A percentile compares a stretch with the other conserved stretches of the same genome.
These are phyloP conservation scores for Mactra quadrangularis DNA, from an alignment of 1,140 invertebrate species.

Conservation along the genomic window DNA sequence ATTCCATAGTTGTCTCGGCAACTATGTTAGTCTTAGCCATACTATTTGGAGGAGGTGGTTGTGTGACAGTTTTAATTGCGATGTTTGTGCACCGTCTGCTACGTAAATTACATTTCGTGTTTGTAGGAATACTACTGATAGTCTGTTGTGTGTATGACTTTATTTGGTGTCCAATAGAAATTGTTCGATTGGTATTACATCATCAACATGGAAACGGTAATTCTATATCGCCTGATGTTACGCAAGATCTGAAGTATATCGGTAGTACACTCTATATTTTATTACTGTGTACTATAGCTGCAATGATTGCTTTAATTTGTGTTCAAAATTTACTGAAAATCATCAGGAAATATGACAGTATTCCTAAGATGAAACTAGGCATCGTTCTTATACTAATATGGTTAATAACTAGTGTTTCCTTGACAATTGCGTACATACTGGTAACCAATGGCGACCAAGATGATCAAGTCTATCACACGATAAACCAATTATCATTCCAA, in stretches of 20 bases:
- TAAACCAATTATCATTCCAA: slow-evolving; percentile 48
- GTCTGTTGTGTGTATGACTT: slow-evolving; percentile 71
- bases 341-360: slow-evolving; percentile 57
- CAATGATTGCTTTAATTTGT: slow-evolving; percentile 64
- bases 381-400: slow-evolving; percentile 50
- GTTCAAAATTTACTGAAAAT: slow-evolving; percentile 66
- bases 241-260: slow-evolving; percentile 65
- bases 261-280: slow-evolving; percentile 73
- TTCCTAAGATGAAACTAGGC: slow-evolving; percentile 59
- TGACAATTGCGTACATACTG: slow-evolving; percentile 44
- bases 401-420: slow-evolving; percentile 35
- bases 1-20: slow-evolving; percentile 76
- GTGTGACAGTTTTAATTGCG: slow-evolving; percentile 70
- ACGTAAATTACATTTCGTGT: slow-evolving; percentile 70
- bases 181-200: slow-evolving; percentile 70
- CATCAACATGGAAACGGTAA: slow-evolving; percentile 61
- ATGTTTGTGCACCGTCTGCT: slow-evolving; percentile 67
- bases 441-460: slow-evolving; percentile 33
- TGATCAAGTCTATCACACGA: slow-evolving; percentile 12
- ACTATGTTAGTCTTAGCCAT: slow-evolving; percentile 70
- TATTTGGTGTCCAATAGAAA: slow-evolving; percentile 77
- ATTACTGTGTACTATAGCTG: slow-evolving; percentile 65
- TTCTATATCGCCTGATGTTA: slow-evolving; percentile 12
- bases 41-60: slow-evolving; percentile 73
- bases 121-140: slow-evolving; percentile 73